Evolutionary conservation across 2,888 invertebrate genomes (phyloP).

Genomic region (Branchellion lobata): DNA sequence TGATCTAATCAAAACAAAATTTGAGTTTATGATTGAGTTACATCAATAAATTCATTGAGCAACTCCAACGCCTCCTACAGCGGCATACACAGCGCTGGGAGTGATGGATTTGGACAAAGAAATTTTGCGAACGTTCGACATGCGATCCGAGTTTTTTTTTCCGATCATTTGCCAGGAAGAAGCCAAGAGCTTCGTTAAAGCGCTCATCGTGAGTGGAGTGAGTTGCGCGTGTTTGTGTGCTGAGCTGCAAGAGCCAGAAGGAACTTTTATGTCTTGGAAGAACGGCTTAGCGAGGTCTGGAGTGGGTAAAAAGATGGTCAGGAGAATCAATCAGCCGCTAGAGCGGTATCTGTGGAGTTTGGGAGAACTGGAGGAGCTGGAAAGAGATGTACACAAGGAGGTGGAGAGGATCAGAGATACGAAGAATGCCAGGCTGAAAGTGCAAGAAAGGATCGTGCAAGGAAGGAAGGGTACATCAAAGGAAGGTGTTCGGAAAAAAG

Average conservation of each 20-base stretch:
- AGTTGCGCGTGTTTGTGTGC: constrained; percentile 10
- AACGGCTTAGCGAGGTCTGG: constrained; percentile 21
- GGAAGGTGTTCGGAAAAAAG: not conserved
- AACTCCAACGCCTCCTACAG: no score
- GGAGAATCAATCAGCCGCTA: constrained; percentile 40
- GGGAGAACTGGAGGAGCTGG: constrained; percentile 21
- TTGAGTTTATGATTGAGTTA: no score
- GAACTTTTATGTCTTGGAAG: constrained; percentile 33
- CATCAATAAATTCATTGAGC: no score
- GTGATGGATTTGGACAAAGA: constrained; percentile 24
- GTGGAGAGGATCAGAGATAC: constrained; percentile 24
- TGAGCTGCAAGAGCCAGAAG: constrained; percentile 24
- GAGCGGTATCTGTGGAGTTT: constrained; percentile 33
- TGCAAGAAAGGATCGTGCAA: constrained; percentile 12
- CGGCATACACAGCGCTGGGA: no score
- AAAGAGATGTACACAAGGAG: constrained; percentile 21
- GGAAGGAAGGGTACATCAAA: not conserved
- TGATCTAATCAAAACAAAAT: no score
- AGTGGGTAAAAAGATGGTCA: constrained; percentile 32
- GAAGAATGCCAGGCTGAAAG: not conserved
- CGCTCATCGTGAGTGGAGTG: constrained; percentile 18
- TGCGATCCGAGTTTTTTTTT: constrained; percentile 8
- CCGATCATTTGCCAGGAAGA: constrained; percentile 30
- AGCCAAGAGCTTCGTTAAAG: constrained; percentile 30
- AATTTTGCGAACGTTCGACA: constrained; percentile 35